Base-by-base conservation (phyloP, 2,113 vertebrate genomes). In the Eidolon helvum region DNA sequence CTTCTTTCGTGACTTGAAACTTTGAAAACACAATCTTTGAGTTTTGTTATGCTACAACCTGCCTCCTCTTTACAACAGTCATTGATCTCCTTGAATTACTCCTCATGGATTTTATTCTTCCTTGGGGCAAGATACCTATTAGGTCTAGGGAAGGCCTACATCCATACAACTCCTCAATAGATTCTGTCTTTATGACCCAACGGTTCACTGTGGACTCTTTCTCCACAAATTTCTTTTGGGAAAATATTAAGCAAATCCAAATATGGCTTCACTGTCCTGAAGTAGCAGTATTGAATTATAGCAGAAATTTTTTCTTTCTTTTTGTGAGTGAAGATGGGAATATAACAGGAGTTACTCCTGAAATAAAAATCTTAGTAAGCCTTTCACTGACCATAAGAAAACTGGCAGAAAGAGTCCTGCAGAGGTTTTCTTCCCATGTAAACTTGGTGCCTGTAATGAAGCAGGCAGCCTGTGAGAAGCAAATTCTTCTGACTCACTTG, bases 61-160 rank as follows among this genome's bases (percentile, higher is more conserved):
- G 57, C 53, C 26, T 69, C 3, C 14, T 93, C 26, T 57, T 79
- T 87, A 80, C 3, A 85, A 84, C 30, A 43, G 72, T 85, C 87
- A 68, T 92, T 71, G 87, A 69, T 91, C 50, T 66, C 75, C 82
- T 90, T 96, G 65, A 90, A 30, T 92, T 95, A 75, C 66, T 95
- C 55, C 40, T 74, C 18, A 92, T n/a, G 90, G 48, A 94, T 85
- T 96, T 92, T 95, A 96, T 96, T 96, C 69, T 93, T 89, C 50
- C 55, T 68, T 90, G 19, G 53, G 30, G 33, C 3, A n/a, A 78
- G 16, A 95, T n/a, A 61, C 33, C 33, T 83, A 65, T 18, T 33
- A n/a, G 28, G 0, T 3, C 30, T 63, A 71, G 22, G 10, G 33
- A 93, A 96, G 26, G 2, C 15, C 21, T 82, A 38, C 53, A 74